These are phyloP conservation scores for Drosophila ezoana DNA, from an alignment of 2,888 invertebrate genomes.

Conservation along the genomic window DNA sequence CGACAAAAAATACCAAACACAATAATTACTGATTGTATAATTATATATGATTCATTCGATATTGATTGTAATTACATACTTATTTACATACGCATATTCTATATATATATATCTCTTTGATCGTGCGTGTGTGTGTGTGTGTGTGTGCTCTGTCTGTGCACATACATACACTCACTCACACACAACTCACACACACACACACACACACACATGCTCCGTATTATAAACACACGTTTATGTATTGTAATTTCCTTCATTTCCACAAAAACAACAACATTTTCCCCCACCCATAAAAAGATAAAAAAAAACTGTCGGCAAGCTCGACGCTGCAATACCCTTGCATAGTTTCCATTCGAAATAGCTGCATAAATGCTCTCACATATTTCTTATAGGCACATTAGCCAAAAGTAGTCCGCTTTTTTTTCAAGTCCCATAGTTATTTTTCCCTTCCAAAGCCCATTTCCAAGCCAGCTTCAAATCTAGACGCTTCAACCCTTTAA, in stretches of 20 bases:
- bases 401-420: no score
- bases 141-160: neutral
- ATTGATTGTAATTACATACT: slow-evolving; percentile 71
- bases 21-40: slow-evolving; percentile 68
- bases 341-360: neutral
- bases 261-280: neutral
- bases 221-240: slow-evolving; percentile 28
- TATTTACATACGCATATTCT: slow-evolving; percentile 57
- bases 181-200: slow-evolving; percentile 9
- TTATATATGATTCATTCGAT: slow-evolving; percentile 72
- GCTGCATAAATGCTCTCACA: no score
- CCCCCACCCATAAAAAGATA: neutral
- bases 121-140: slow-evolving; percentile 1
- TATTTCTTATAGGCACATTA: no score
- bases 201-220: slow-evolving; percentile 9
- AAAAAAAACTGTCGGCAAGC: neutral
- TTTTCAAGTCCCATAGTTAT: no score
- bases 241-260: slow-evolving; percentile 55
- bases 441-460: no score
- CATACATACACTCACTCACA: neutral
- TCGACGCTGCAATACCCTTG: slow-evolving; percentile 7
- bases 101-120: slow-evolving; percentile 6
- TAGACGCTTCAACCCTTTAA: no score
- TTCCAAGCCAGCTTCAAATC: no score
- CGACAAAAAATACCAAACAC: slow-evolving; percentile 20